A percentile compares a stretch with the other conserved stretches of the same genome.
Conservation (phyloP, 2,113 vertebrate species). For the Brachypodius melanocephalos region DNA sequence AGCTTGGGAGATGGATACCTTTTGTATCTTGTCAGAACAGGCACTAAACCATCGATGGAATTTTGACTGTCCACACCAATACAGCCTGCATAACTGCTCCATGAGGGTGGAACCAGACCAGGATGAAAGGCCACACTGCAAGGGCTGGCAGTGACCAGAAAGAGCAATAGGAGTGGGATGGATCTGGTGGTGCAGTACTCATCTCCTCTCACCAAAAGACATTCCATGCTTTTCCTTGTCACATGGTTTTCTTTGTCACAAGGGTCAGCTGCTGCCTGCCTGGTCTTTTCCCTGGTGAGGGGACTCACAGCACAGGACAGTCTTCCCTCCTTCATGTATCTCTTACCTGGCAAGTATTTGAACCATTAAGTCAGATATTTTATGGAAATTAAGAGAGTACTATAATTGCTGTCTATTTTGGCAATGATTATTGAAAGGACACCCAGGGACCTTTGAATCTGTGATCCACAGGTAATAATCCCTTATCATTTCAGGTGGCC, state of each 20-base stretch:
- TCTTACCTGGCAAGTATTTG: background rate
- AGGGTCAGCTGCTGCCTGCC: background rate
- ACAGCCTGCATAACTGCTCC: background rate
- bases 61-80: background rate
- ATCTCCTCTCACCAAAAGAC: background rate
- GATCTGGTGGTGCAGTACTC: rapidly evolving
- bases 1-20: background rate
- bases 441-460: background rate
- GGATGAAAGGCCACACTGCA: rapidly evolving
- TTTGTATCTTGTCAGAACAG: background rate
- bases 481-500: background rate
- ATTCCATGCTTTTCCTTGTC: background rate
- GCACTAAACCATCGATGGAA: background rate
- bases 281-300: background rate
- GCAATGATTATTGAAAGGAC: background rate
- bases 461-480: background rate
- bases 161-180: rapidly evolving
- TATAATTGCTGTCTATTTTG: background rate
- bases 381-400: background rate
- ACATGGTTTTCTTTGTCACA: background rate
- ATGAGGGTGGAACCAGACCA: background rate
- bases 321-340: background rate
- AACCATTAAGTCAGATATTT: background rate
- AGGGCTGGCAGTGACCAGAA: background rate
- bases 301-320: background rate